These are phyloP conservation scores for Eudorcas thomsonii DNA, from an alignment of 2,113 vertebrate species.

Conservation along the genomic window DNA sequence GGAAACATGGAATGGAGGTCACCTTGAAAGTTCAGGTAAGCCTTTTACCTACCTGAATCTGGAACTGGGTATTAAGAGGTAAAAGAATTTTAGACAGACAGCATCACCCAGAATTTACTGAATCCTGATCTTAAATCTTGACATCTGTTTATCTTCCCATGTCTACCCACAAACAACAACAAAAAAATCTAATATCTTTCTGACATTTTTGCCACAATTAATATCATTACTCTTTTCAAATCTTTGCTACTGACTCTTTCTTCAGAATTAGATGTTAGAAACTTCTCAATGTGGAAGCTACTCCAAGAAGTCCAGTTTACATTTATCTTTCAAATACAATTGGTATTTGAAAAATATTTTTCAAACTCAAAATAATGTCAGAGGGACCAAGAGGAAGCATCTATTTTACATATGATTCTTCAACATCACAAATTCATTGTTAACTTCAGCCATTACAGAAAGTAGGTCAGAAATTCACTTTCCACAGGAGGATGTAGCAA, in stretches of 20 bases:
- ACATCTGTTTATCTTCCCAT: neutral
- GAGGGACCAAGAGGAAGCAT: neutral
- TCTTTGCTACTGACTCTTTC: neutral
- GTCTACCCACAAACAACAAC: neutral
- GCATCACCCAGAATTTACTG: neutral
- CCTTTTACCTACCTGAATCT: neutral
- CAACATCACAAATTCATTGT: neutral
- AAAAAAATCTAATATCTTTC: neutral
- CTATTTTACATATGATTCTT: slow-evolving; percentile 39
- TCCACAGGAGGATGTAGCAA: neutral
- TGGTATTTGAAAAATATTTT: neutral
- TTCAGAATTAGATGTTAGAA: neutral
- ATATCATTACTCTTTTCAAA: neutral
- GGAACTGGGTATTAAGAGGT: neutral
- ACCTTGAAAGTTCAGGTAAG: neutral
- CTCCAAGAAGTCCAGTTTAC: neutral
- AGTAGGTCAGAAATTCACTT: slow-evolving; percentile 13
- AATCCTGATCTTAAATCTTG: neutral
- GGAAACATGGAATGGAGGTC: neutral
- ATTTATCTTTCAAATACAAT: neutral
- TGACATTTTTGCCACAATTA: neutral
- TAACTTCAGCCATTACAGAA: slow-evolving; percentile 25
- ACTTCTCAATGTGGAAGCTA: neutral
- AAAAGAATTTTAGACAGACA: neutral
- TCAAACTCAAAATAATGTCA: neutral